Percentiles rank a stretch among this genome's conserved stretches.
Evolutionary conservation across 2,113 vertebrate genomes (phyloP).

Genomic region (Coptodon rendalli): DNA sequence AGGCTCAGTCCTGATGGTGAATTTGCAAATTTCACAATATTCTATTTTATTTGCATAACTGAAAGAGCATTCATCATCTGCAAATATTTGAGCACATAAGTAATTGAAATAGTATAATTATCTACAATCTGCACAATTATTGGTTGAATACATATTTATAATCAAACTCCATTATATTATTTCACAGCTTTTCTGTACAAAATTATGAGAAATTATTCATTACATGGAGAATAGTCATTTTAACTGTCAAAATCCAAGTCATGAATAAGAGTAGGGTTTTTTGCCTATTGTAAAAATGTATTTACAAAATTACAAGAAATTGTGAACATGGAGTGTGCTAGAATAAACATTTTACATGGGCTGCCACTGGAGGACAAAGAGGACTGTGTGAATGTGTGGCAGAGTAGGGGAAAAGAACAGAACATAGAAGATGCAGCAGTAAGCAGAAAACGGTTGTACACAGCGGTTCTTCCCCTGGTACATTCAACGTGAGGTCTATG

Average conservation of each 20-base stretch:
- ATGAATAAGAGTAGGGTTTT: not conserved
- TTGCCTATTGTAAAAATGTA: not conserved
- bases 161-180: not conserved
- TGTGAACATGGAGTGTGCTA: fast-evolving
- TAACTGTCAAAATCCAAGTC: not conserved
- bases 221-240: not conserved
- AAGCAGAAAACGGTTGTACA: not conserved
- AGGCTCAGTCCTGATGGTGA: not conserved
- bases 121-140: not conserved
- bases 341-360: not conserved
- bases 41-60: fast-evolving
- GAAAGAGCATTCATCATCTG: not conserved
- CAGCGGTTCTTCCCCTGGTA: not conserved
- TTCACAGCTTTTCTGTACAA: not conserved
- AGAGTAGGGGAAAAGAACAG: not conserved
- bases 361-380: not conserved
- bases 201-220: not conserved
- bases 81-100: not conserved
- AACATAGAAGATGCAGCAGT: not conserved
- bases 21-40: not conserved
- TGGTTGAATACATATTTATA: not conserved
- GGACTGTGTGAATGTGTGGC: not conserved
- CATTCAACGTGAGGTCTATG: not conserved
- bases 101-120: not conserved
- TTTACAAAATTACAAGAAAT: not conserved